Percentiles rank a stretch among this genome's conserved stretches.
These are phyloP conservation scores for Anhinga anhinga DNA, from an alignment of 2,113 vertebrate species.

Conservation along the genomic window DNA sequence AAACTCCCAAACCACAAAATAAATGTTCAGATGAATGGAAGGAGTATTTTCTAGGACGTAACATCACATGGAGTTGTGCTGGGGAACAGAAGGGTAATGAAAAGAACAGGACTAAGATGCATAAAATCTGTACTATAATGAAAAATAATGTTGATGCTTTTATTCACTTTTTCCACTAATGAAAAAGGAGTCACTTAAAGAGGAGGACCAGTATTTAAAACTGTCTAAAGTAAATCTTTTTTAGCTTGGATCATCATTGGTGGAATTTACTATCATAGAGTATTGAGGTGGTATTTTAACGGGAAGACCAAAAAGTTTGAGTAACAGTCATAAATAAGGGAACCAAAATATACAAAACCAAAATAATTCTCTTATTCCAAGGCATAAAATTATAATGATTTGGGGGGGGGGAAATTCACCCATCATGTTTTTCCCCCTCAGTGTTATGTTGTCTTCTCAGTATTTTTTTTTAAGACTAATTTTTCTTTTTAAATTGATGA, in stretches of 20 bases:
- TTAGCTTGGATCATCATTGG: neutral
- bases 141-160: slow-evolving; percentile 1
- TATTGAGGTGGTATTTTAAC: slow-evolving; percentile 1
- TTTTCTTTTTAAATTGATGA: neutral
- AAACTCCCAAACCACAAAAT: neutral
- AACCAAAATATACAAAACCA: neutral
- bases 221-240: neutral
- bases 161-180: slow-evolving; percentile 2
- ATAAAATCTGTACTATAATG: neutral
- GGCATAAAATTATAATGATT: neutral
- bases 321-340: neutral
- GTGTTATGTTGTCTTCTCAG: neutral
- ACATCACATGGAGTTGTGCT: neutral
- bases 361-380: neutral
- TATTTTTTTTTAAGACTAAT: neutral
- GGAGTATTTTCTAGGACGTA: neutral
- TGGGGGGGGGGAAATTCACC: neutral
- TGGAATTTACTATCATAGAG: neutral
- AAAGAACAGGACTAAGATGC: neutral
- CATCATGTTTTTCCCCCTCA: neutral
- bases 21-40: neutral
- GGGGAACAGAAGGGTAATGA: slow-evolving; percentile 21
- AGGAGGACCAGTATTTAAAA: neutral
- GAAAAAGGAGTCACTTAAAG: neutral
- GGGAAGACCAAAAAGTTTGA: neutral